Base-by-base conservation (phyloP, 2,888 invertebrate genomes). In the Apodemia mormo region DNA sequence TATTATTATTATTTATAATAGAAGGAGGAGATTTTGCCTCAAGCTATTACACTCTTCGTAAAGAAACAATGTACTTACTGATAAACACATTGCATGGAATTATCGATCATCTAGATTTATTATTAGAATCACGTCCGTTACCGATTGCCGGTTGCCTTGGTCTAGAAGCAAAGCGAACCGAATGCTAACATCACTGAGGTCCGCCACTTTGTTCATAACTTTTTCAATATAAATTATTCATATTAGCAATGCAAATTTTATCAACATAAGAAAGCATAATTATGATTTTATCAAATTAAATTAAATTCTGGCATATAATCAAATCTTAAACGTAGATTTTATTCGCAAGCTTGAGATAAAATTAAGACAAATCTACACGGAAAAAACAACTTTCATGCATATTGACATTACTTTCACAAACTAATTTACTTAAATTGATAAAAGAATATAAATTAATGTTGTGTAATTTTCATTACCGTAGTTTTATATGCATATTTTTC, bases 321-420 rank as follows among this genome's bases (percentile, higher is more conserved):
- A 49, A 49, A 49, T 49, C 49, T 49, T 14, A 49, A 49, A 49
- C 14, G 5, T 49, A 49, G 49, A 49, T 49, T 49, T 49, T 49
- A 49, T 49, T 49, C 14, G 14, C 12, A 14, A 14, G 49, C 14
- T 14, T 49, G 4, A 49, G 49, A 49, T 49, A 14, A 49, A 33
- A 61, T 61, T 61, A 61, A 61, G 33, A 33, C 30, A 14, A 30
- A 61, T 61, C 6, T 14, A 49, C 14, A 61, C 61, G 10, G 12
- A 12, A 33, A 10, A 33, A 61, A 61, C 61, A 29, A 30, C 61
- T 61, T 61, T 61, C 61, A 33, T 61, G 10, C 12, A 30, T 12
- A 61, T 61, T 12, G 14, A 61, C 12, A 61, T 61, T 61, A 61
- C 61, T 61, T 61, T 61, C 61, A 61, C 61, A 61, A 7, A 61